These are phyloP conservation scores for Aplysina aerophoba DNA, from an alignment of 37 sponge, comb jelly and placozoan genomes.

Conservation along the genomic window DNA sequence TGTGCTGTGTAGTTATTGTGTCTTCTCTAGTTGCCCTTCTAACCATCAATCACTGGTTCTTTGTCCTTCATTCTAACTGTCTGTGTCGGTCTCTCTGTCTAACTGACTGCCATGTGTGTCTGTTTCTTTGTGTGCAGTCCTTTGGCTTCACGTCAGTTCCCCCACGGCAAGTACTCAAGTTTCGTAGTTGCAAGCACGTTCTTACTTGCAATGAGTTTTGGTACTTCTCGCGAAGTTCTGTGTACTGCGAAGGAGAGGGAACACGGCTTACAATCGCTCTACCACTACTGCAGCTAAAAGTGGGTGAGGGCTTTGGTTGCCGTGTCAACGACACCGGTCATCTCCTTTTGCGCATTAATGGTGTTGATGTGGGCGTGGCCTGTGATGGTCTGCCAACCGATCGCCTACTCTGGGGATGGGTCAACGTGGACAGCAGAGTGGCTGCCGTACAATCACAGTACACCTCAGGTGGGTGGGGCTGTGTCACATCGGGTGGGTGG, in stretches of 20 bases:
- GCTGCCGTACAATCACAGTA: neutral
- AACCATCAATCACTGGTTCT: too few species aligned
- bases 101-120: neutral
- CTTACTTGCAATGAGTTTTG: neutral
- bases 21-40: too few species aligned
- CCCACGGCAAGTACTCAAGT: neutral
- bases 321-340: neutral
- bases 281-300: neutral
- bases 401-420: slow-evolving; percentile 10
- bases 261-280: neutral
- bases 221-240: neutral
- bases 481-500: too few species aligned
- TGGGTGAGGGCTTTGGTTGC: slow-evolving; percentile 11
- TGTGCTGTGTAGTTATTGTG: too few species aligned
- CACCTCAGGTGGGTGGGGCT: neutral
- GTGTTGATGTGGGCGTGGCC: neutral
- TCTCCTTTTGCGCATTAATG: neutral
- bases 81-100: neutral
- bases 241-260: slow-evolving; percentile 9
- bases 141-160: slow-evolving; percentile 25
- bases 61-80: too few species aligned
- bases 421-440: slow-evolving; percentile 10
- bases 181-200: neutral
- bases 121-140: neutral
- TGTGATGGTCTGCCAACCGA: neutral